These are phyloP conservation scores for Pelusios castaneus DNA, from an alignment of 2,113 vertebrate genomes.

Conservation along the genomic window DNA sequence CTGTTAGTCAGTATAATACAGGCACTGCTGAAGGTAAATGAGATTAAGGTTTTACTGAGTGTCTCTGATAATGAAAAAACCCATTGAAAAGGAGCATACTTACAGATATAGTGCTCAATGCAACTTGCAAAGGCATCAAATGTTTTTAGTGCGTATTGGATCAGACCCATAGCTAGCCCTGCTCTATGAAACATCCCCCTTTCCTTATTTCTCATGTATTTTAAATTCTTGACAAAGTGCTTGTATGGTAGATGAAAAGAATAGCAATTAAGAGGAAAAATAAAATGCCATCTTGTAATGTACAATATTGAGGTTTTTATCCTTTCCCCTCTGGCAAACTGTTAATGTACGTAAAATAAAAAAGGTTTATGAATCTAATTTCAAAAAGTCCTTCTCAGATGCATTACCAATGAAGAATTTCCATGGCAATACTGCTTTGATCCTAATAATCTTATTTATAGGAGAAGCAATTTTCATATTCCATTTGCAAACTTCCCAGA, in stretches of 20 bases:
- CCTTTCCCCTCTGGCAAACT: constrained; percentile 42
- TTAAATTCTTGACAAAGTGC: neutral
- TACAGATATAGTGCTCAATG: neutral
- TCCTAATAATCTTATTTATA: constrained; percentile 65
- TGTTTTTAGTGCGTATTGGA: neutral
- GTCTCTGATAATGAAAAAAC: neutral
- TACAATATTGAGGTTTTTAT: constrained; percentile 52
- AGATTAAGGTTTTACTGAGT: neutral
- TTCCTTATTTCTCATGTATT: neutral
- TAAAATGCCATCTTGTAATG: constrained; percentile 48
- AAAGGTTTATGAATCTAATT: constrained; percentile 54
- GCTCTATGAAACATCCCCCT: neutral
- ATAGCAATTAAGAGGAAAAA: constrained; percentile 43
- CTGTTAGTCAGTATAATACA: neutral
- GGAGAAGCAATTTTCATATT: constrained; percentile 35
- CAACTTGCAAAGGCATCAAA: neutral
- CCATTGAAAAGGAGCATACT: neutral
- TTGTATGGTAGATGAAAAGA: constrained; percentile 12
- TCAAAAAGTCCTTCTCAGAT: constrained; percentile 33
- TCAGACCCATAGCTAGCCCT: neutral
- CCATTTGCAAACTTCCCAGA: constrained; percentile 64
- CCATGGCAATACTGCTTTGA: constrained; percentile 71
- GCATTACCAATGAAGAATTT: constrained; percentile 65
- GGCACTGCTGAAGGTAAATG: neutral
- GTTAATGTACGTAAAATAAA: constrained; percentile 58